Evolutionary conservation across 1,140 invertebrate species (phyloP), one percentile per base, ranked within the genome.

Genomic region (Tenebrio molitor): DNA sequence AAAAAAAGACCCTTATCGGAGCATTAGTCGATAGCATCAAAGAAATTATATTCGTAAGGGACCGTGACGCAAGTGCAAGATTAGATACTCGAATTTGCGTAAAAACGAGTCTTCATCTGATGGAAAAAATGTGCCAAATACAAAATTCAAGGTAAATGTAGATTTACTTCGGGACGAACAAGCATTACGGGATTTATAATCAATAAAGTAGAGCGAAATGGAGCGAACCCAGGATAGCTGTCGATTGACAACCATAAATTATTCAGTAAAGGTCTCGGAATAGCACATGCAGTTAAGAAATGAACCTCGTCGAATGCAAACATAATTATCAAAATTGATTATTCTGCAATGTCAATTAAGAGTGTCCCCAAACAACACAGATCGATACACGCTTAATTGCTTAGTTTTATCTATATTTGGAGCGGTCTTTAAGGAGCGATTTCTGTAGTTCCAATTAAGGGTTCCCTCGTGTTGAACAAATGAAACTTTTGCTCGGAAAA

Each of bases 151-250:
- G 50, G 50, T 58, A 29, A 58, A 50, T n/a, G 19, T 5, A 19
- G 44, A 50, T 16, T 29, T 29, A 29, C 25, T 4, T 29, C 25
- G 8, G 25, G 50, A 62, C 50, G 16, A 29, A 50, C 44, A 15
- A 23, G 34, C 42, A 33, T 46, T 50, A 16, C 65, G 29, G 41
- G 42, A 66, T 66, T 66, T 66, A 66, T 41, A 42, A 66, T 66
- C 64, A 16, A 66, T 66, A 66, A 66, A 16, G 62, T 39, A 21
- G 36, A 66, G 36, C n/a, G 64, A 66, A 66, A 66, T 66, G 23
- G 64, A 66, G 33, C 64, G 36, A 66, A 25, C 8, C 19, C 34
- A 66, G 36, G 64, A 50, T n/a, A 50, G 44, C 44, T 16, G 44
- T 7, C 44, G 44, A 44, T 42, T 66, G 36, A 66, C 64, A 66